A percentile compares a stretch with the other conserved stretches of the same genome.
Evolutionary conservation across 1,140 invertebrate genomes (phyloP).

Genomic region (Adoxophyes honmai): DNA sequence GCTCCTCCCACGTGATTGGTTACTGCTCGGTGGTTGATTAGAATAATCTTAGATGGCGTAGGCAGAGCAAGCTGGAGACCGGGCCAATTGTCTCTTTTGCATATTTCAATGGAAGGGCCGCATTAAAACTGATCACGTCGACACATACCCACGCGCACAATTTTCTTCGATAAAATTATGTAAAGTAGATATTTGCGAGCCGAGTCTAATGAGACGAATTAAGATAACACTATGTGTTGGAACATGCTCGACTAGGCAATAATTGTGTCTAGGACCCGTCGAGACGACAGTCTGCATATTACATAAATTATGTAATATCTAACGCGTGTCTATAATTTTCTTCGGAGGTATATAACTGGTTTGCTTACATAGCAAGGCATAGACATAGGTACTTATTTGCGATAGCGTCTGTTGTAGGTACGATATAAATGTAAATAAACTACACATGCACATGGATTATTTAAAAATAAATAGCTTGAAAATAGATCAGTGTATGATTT

Average conservation of each 20-base stretch:
- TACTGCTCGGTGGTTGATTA: no score
- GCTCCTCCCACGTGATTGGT: no score
- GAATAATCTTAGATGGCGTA: conserved; percentile 9
- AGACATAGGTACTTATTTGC: conserved; percentile 10
- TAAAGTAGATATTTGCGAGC: conserved; percentile 52
- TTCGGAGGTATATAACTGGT: conserved; percentile 4
- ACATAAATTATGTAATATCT: conserved; percentile 11
- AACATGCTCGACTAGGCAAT: conserved; percentile 35
- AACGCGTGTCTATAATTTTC: conserved; percentile 6
- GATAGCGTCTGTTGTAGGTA: no score
- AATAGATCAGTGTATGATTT: no score
- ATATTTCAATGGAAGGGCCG: conserved; percentile 39
- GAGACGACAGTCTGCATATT: conserved; percentile 21
- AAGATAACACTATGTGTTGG: conserved; percentile 44
- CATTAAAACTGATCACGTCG: conserved; percentile 45
- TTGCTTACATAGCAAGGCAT: neutral
- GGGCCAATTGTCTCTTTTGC: conserved; percentile 29
- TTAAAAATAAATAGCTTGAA: no score
- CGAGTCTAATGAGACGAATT: conserved; percentile 57
- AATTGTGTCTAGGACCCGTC: conserved; percentile 38
- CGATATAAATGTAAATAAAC: no score
- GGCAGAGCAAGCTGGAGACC: conserved; percentile 11
- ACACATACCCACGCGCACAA: conserved; percentile 45
- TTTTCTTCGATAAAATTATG: conserved; percentile 63
- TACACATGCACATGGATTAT: no score